Base-by-base conservation (phyloP, 2,113 vertebrate genomes). In the Nerophis ophidion region DNA sequence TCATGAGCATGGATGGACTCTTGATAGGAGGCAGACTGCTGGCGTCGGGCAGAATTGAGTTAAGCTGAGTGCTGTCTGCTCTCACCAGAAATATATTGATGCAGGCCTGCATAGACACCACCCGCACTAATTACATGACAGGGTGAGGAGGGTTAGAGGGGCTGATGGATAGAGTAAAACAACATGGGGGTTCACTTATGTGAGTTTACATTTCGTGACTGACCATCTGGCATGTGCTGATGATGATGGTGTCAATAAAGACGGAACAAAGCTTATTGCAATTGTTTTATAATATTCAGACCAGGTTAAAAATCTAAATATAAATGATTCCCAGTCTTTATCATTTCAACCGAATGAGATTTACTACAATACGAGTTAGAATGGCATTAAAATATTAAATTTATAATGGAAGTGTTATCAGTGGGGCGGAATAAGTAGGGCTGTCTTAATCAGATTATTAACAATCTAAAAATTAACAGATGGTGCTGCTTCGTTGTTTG, bases 11-110 rank as follows among this genome's bases (percentile, higher is more conserved):
- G 66, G 60, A 75, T 48, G 58, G 66, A 59, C 70, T 76, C 69
- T 68, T 77, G 74, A 82, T 65, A 72, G 66, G 33, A 70, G 61
- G 61, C 74, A 85, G 80, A 74, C 68, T 73, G 69, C 74, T 80
- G 86, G 80, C 81, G 80, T 80, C 80, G 74, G 61, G 47, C 52
- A 68, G 72, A 83, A 81, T 81, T 50, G 65, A 84, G 71, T 81
- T 79, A 71, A 80, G 81, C 83, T 85, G 81, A 87, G 72, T 80
- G 75, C 75, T 77, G 81, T 84, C 83, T 87, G 83, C 71, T 71
- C 35, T 42, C 65, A 58, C 61, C 58, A 63, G 75, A 68, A 72
- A 65, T 74, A 72, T 63, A 66, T 60, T 16, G 15, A 72, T 69
- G 60, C 59, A 63, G 40, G 50, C 55, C 56, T 63, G 42, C 71